Conservation (phyloP, 2,113 vertebrate species). For the Penelope pileata region DNA sequence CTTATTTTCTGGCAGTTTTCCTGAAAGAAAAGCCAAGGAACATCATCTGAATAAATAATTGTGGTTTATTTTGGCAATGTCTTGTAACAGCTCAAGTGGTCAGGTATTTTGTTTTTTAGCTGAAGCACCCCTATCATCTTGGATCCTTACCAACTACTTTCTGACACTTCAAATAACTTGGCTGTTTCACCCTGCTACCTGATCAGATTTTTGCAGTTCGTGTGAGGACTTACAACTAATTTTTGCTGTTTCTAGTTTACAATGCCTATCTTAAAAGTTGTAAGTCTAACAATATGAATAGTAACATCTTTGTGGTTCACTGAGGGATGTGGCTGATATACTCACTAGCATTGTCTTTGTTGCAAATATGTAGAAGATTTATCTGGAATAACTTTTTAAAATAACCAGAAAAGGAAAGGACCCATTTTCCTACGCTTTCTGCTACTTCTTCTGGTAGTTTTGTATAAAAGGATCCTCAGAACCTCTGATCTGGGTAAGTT, state of each 20-base stretch:
- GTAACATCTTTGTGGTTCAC: not conserved
- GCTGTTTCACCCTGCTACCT: not conserved
- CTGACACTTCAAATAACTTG: not conserved
- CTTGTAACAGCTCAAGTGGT: constrained; percentile 1
- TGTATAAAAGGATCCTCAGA: not conserved
- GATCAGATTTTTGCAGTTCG: not conserved
- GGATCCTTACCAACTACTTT: not conserved
- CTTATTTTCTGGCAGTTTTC: constrained; percentile 57
- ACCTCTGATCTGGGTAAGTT: not conserved
- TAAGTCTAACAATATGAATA: not conserved
- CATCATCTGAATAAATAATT: constrained; percentile 66
- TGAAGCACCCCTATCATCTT: not conserved
- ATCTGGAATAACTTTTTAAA: not conserved
- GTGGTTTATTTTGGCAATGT: constrained; percentile 55
- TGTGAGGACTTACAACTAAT: not conserved
- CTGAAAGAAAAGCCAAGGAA: constrained; percentile 53
- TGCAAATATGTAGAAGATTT: not conserved
- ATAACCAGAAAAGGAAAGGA: not conserved
- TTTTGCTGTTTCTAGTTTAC: not conserved
- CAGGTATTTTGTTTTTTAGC: constrained; percentile 49
- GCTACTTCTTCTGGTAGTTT: not conserved
- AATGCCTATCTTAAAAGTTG: not conserved
- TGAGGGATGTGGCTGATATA: not conserved
- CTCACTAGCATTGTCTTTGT: not conserved
- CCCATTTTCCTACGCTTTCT: not conserved